Conservation (phyloP, 2,113 vertebrate species). For the Lophius piscatorius region DNA sequence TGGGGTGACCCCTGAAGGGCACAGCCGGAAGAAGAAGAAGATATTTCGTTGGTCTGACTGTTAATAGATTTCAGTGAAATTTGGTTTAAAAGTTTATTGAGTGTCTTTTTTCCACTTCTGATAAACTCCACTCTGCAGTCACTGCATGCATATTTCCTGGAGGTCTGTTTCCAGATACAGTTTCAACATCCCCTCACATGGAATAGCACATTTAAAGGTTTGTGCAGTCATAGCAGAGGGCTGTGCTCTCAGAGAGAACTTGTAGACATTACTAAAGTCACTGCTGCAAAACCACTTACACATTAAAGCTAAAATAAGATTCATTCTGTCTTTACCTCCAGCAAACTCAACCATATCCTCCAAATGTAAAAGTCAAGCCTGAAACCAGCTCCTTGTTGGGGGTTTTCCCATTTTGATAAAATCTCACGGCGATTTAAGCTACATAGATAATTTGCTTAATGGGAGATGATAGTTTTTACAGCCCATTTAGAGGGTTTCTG, state of each 20-base stretch:
- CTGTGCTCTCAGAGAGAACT: neutral
- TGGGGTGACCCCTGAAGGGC: too few relatives aligned
- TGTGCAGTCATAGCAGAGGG: neutral
- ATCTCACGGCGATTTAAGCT: conserved; percentile 48
- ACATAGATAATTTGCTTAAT: conserved; percentile 51
- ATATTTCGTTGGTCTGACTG: neutral
- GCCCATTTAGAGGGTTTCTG: conserved; percentile 34
- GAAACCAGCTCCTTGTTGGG: conserved; percentile 35
- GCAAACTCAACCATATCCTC: conserved; percentile 23
- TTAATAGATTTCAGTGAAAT: neutral
- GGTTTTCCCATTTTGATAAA: conserved; percentile 45
- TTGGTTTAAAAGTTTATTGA: neutral
- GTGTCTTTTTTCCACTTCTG: neutral
- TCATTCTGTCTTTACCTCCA: conserved; percentile 17
- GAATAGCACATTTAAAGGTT: neutral
- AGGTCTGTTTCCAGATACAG: neutral
- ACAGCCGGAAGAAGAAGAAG: too few relatives aligned
- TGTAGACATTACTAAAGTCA: neutral
- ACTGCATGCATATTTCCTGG: neutral
- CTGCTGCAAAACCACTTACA: conserved; percentile 21
- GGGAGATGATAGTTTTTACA: conserved; percentile 53
- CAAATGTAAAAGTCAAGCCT: conserved; percentile 25
- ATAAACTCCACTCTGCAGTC: neutral
- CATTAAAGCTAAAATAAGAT: conserved; percentile 46
- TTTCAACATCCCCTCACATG: neutral